Evolutionary conservation across 1,140 invertebrate species (phyloP).

Genomic region (Chymomyza costata): DNA sequence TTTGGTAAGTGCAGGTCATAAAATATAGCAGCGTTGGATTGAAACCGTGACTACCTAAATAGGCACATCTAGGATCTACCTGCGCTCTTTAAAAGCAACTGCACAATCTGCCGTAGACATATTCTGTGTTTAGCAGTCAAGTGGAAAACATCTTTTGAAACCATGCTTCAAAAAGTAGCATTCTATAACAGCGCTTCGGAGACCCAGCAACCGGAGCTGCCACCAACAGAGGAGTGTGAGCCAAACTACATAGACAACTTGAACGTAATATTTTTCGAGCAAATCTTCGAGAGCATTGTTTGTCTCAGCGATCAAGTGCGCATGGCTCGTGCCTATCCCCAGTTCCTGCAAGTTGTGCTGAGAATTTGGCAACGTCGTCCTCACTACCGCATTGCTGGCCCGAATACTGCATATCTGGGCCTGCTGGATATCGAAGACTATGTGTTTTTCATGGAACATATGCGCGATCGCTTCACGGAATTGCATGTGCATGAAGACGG

Average conservation of each 20-base stretch:
- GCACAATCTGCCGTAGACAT: neutral
- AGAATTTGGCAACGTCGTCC: constrained; percentile 40
- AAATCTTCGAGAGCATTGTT: constrained; percentile 56
- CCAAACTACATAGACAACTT: constrained; percentile 58
- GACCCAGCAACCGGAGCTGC: constrained; percentile 7
- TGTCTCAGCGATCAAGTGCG: constrained; percentile 49
- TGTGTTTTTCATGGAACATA: constrained; percentile 58
- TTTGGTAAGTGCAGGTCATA: neutral
- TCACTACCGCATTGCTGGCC: constrained; percentile 38
- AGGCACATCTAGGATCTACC: constrained; percentile 5
- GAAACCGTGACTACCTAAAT: constrained; percentile 10
- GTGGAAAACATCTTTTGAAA: neutral
- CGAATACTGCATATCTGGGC: constrained; percentile 41
- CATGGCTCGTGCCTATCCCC: constrained; percentile 60
- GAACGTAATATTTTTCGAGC: constrained; percentile 59
- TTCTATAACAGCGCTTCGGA: constrained; percentile 37
- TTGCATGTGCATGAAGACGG: constrained; percentile 54
- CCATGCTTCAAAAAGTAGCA: constrained; percentile 28
- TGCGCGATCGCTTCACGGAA: constrained; percentile 42
- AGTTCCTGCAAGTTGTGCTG: constrained; percentile 42
- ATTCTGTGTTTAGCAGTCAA: neutral
- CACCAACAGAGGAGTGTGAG: constrained; percentile 4
- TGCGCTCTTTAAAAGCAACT: constrained; percentile 22
- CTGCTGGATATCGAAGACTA: constrained; percentile 55
- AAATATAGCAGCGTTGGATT: neutral